These are phyloP conservation scores for Monarcha castaneiventris DNA, from an alignment of 2,113 vertebrate species.

Conservation along the genomic window DNA sequence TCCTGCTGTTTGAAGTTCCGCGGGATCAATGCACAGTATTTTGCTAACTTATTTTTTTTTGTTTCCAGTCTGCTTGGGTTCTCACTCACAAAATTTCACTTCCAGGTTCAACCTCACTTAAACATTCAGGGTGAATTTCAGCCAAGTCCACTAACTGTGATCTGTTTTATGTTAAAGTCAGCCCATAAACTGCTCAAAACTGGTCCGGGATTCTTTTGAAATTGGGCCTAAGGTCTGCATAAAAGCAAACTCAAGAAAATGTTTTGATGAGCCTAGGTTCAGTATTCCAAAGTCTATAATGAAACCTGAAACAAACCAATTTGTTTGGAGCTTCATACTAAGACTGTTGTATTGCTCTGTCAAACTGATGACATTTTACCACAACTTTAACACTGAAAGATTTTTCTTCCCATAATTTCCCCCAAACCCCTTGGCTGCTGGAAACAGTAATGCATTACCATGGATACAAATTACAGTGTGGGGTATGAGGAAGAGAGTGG, in stretches of 20 bases:
- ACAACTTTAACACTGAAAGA: conserved; percentile 30
- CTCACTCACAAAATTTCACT: conserved; percentile 44
- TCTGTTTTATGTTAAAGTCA: conserved; percentile 59
- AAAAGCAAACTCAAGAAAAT: conserved; percentile 42
- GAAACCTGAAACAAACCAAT: conserved; percentile 54
- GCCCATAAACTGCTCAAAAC: conserved; percentile 53
- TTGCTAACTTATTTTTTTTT: background rate
- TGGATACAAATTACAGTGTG: conserved; percentile 48
- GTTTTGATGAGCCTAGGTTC: conserved; percentile 36
- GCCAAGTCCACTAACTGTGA: conserved; percentile 19
- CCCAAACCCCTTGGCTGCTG: conserved; percentile 2
- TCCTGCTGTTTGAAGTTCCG: conserved; percentile 30
- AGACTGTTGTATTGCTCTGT: background rate
- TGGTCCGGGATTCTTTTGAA: conserved; percentile 14
- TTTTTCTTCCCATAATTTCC: conserved; percentile 36
- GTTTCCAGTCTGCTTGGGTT: background rate
- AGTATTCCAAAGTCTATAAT: conserved; percentile 36
- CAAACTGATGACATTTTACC: conserved; percentile 40
- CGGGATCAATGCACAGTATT: background rate
- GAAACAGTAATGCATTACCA: conserved; percentile 32
- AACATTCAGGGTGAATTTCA: conserved; percentile 48
- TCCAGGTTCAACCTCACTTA: conserved; percentile 39
- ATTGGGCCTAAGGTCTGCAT: conserved; percentile 3
- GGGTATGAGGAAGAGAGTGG: background rate
- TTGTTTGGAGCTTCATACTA: conserved; percentile 20